Evolutionary conservation across 2,113 vertebrate species (phyloP).

Genomic region (Notothenia rossii): DNA sequence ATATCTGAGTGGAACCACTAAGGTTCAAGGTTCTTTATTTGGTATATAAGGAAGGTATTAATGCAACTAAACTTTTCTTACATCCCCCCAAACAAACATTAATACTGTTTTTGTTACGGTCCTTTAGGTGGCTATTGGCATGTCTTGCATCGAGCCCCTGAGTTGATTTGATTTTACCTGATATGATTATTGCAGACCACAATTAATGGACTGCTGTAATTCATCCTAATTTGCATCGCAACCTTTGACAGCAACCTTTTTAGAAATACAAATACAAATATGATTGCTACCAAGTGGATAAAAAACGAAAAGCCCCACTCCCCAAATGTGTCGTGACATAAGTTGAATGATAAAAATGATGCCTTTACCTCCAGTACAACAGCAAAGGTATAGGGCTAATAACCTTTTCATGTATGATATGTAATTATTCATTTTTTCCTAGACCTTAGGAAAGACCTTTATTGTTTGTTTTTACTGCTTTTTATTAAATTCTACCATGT

Average conservation of each 20-base stretch:
- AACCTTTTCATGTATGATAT: not conserved
- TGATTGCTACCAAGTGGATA: not conserved
- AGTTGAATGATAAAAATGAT: not conserved
- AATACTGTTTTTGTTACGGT: not conserved
- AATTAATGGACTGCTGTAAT: not conserved
- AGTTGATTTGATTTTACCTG: no score
- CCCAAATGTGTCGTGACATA: not conserved
- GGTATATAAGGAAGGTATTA: not conserved
- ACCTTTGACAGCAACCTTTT: not conserved
- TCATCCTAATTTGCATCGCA: not conserved
- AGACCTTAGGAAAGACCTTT: no score
- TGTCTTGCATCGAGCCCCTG: no score
- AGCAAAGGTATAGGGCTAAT: not conserved
- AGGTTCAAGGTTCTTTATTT: no score
- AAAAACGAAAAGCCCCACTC: not conserved
- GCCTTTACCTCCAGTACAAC: not conserved
- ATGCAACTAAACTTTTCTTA: not conserved
- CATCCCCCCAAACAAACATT: not conserved
- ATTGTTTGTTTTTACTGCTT: no score
- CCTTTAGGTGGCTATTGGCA: not conserved
- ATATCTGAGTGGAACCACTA: not conserved
- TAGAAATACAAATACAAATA: not conserved
- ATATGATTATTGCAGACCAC: not conserved
- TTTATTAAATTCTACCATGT: no score
- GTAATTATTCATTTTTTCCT: not conserved